A percentile compares a stretch with the other conserved stretches of the same genome.
Conservation (phyloP, 2,888 invertebrate genomes). For the Caenorhabditis zanzibari region DNA sequence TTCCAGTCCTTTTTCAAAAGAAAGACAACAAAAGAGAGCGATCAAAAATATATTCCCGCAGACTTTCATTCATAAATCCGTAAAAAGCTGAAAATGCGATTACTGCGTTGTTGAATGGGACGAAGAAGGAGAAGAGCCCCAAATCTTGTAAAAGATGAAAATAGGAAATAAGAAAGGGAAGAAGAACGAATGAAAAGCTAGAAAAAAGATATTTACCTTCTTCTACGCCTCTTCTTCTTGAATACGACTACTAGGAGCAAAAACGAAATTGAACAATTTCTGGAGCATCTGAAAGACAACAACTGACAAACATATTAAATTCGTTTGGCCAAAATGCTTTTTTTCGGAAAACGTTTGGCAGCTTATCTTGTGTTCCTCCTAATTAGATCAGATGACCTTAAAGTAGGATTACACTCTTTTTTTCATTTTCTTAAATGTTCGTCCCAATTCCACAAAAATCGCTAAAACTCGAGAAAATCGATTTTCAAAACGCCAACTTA, state of each 20-base stretch:
- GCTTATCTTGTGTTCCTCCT: no score
- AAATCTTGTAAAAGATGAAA: not conserved
- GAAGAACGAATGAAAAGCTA: constrained; percentile 18
- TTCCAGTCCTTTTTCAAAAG: not conserved
- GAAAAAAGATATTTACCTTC: constrained; percentile 17
- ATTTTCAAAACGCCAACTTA: no score
- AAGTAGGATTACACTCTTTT: no score
- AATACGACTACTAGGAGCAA: not conserved
- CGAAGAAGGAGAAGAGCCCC: not conserved
- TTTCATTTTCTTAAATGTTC: no score
- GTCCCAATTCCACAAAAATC: no score
- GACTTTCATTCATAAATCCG: constrained; percentile 26
- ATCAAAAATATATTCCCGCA: not conserved
- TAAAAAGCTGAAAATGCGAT: constrained; percentile 37
- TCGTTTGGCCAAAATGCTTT: no score
- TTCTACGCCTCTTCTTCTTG: not conserved
- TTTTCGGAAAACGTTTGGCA: no score
- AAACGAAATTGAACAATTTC: not conserved
- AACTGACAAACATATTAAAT: not conserved
- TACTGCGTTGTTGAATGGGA: constrained; percentile 38
- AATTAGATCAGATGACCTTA: constrained; percentile 3
- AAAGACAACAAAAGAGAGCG: not conserved
- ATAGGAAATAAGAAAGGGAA: not conserved
- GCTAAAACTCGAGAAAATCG: no score
- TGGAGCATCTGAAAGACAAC: not conserved